Evolutionary conservation across 2,797 vertebrate genomes (phyloP).

Genomic region (Micromesistius poutassou): DNA sequence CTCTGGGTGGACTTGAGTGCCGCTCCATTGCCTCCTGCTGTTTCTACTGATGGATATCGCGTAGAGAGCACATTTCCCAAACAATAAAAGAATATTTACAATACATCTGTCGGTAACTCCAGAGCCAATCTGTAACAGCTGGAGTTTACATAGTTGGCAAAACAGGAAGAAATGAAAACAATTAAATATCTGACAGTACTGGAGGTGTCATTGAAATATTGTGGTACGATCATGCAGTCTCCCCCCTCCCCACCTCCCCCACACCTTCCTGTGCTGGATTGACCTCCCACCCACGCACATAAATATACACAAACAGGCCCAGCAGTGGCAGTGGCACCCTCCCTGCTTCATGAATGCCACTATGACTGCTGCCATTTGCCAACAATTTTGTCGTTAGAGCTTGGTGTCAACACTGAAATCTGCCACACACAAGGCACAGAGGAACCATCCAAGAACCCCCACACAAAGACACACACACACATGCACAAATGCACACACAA

Average conservation of each 20-base stretch:
- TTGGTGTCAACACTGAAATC: constrained; percentile 1
- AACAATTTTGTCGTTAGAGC: constrained; percentile 1
- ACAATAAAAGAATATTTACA: background rate
- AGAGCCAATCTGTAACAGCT: background rate
- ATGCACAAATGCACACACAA: background rate
- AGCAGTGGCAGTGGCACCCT: background rate
- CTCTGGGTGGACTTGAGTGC: background rate
- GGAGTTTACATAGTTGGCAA: background rate
- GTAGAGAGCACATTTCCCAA: background rate
- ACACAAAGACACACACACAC: background rate
- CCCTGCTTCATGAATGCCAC: background rate
- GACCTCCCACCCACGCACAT: background rate
- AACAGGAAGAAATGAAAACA: background rate
- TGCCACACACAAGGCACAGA: background rate
- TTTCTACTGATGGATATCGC: background rate
- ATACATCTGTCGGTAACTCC: background rate
- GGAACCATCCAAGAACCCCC: background rate
- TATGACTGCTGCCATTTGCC: background rate
- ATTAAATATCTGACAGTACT: background rate
- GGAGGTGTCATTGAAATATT: background rate
- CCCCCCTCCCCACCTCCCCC: background rate
- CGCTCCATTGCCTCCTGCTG: background rate
- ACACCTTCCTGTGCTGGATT: background rate
- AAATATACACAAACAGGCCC: background rate
- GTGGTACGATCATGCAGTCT: background rate